Percentiles rank a stretch among this genome's conserved stretches.
Conservation (phyloP, 2,888 invertebrate species). For the Autographa pulchrina region DNA sequence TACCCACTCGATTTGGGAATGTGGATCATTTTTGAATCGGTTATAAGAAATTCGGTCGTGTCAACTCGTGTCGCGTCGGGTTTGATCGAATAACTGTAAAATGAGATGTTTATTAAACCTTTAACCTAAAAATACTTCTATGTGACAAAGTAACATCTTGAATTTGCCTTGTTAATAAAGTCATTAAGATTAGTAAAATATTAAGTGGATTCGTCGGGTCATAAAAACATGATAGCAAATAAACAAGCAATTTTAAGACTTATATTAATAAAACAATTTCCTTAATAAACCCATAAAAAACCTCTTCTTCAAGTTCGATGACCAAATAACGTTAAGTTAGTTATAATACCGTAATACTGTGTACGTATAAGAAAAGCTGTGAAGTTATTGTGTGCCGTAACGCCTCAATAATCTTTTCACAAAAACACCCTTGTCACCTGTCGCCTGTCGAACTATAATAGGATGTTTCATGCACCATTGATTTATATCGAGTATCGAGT, state of each 20-base stretch:
- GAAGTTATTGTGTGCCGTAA: conserved; percentile 55
- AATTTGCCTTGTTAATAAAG: not conserved
- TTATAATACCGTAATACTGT: conserved; percentile 25
- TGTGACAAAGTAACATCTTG: not conserved
- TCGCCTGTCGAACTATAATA: conserved; percentile 69
- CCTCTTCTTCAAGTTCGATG: conserved; percentile 5
- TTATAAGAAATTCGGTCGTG: not conserved
- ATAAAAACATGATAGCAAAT: conserved; percentile 4
- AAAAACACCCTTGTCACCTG: conserved; percentile 78
- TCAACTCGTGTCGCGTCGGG: not conserved
- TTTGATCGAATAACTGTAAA: not conserved
- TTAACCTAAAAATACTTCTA: not conserved
- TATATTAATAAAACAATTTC: not conserved
- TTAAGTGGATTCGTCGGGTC: not conserved
- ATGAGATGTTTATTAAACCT: not conserved
- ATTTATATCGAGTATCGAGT: conserved; percentile 26
- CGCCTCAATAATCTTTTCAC: conserved; percentile 60
- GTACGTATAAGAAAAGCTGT: conserved; percentile 49
- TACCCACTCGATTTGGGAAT: not conserved
- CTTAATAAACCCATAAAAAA: conserved; percentile 1
- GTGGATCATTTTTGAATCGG: not conserved
- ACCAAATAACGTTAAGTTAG: conserved; percentile 36
- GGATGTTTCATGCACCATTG: conserved; percentile 68
- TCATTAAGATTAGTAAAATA: conserved; percentile 2
- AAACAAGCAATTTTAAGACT: not conserved